Evolutionary conservation across 2,888 invertebrate species (phyloP).

Genomic region (Cosmia pyralina): DNA sequence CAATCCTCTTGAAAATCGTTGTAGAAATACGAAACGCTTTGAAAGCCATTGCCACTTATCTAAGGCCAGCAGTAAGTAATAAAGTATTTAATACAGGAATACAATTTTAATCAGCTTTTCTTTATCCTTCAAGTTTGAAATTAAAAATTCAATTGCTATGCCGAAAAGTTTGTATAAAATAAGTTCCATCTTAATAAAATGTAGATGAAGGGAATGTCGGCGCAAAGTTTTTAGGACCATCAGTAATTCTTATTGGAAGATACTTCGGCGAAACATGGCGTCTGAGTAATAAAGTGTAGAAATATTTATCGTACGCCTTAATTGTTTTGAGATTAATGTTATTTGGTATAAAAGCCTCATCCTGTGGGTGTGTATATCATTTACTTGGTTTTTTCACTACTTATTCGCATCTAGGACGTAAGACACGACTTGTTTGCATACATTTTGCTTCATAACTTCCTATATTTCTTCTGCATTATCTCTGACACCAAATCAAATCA

Average conservation of each 20-base stretch:
- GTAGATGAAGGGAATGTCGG: conserved; percentile 76
- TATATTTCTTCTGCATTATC: too few relatives aligned
- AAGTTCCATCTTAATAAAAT: conserved; percentile 81
- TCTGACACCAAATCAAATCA: too few relatives aligned
- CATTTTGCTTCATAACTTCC: too few relatives aligned
- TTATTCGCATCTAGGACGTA: not conserved
- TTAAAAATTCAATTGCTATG: conserved; percentile 76
- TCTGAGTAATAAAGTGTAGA: conserved; percentile 20
- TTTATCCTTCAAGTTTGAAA: conserved; percentile 67
- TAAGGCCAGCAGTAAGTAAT: not conserved
- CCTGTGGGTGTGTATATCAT: not conserved
- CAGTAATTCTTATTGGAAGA: conserved; percentile 40
- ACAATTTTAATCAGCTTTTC: conserved; percentile 35
- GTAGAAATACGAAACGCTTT: not conserved
- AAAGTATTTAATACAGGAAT: not conserved
- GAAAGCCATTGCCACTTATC: not conserved
- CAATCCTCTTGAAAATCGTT: too few relatives aligned
- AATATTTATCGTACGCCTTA: conserved; percentile 11
- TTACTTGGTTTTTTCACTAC: not conserved
- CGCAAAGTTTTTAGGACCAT: conserved; percentile 62
- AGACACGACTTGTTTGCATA: not conserved
- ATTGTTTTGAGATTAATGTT: conserved; percentile 1
- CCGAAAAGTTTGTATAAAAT: conserved; percentile 69
- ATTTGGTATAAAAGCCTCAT: not conserved
- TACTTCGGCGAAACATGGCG: conserved; percentile 41